Base-by-base conservation (phyloP, 2,113 vertebrate species). In the Callipepla squamata region DNA sequence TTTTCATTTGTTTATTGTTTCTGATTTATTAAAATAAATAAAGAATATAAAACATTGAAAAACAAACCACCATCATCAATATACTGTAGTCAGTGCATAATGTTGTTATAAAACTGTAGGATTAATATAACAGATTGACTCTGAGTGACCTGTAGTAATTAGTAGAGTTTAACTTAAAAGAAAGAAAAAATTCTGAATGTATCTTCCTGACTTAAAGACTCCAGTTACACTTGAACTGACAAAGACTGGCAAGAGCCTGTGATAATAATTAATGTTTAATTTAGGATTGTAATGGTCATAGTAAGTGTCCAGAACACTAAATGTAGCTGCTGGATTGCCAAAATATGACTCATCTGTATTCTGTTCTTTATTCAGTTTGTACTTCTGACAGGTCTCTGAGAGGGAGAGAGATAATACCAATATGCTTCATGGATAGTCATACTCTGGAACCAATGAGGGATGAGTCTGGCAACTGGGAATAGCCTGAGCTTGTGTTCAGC, bases 81-180 rank as follows among this genome's bases (percentile, higher is more conserved):
- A 22, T 79, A 40, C 8, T 80, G 28, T 1, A 72, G 18, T 66
- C 50, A 66, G 19, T 70, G 7, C 20, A 72, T 89, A 84, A 55
- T 42, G 65, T 5, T 53, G 80, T 21, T 79, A 69, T 44, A 85
- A 73, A 89, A 21, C 28, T 38, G 10, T 69, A 11, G 26, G 17
- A 69, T 93, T 75, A 58, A 72, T 89, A 66, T 70, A 55, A 74
- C 45, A 82, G 26, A 78, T 17, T 73, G 9, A 2, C 6, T 19
- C 53, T 95, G 53, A 91, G 61, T 87, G 76, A 73, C 14, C 51
- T 82, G 28, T 22, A 87, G 18, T 42, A 82, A 85, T 72, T 87
- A 89, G 73, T 69, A 89, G 14, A 85, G 16, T 69, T 91, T 85
- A 93, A 92, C 93, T 66, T 93, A 78, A 85, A 91, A 18, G 84